Evolutionary conservation across 2,888 invertebrate species (phyloP).

Genomic region (Chrysolina americana): DNA sequence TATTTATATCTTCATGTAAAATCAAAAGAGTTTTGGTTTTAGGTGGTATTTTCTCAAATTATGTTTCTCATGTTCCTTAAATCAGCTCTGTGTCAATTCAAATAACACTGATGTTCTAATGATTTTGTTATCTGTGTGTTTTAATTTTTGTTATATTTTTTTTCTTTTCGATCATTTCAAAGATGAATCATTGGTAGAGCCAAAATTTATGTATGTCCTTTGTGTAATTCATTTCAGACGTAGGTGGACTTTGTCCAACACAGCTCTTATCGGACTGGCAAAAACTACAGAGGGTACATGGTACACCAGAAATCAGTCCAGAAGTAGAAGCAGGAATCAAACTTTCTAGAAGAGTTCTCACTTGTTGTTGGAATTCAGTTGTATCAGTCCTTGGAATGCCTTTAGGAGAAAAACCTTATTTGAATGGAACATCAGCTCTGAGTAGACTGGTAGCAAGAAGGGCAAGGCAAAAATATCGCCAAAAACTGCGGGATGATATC

Average conservation of each 20-base stretch:
- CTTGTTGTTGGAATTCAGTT: conserved; percentile 94
- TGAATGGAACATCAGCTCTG: conserved; percentile 67
- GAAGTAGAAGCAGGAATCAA: conserved; percentile 86
- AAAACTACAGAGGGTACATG: conserved; percentile 83
- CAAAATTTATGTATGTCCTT: not conserved
- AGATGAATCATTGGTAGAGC: not conserved
- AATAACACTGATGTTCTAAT: no score
- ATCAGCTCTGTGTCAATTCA: no score
- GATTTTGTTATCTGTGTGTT: no score
- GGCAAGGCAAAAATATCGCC: conserved; percentile 71
- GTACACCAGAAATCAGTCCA: conserved; percentile 77
- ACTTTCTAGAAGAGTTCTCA: conserved; percentile 83
- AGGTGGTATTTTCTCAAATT: no score
- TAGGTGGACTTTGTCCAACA: conserved; percentile 86
- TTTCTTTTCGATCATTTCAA: no score
- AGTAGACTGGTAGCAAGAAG: conserved; percentile 75
- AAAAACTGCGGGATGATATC: conserved; percentile 81
- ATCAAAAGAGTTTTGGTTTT: no score
- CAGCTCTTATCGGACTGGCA: conserved; percentile 92
- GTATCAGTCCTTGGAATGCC: conserved; percentile 89
- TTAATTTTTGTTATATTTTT: no score
- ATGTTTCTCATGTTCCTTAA: no score
- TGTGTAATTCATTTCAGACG: conserved; percentile 73
- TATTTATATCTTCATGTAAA: no score
- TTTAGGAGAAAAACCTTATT: conserved; percentile 72